A percentile compares a stretch with the other conserved stretches of the same genome.
Evolutionary conservation across 1,140 invertebrate genomes (phyloP).

Genomic region (Nasonia longicornis): DNA sequence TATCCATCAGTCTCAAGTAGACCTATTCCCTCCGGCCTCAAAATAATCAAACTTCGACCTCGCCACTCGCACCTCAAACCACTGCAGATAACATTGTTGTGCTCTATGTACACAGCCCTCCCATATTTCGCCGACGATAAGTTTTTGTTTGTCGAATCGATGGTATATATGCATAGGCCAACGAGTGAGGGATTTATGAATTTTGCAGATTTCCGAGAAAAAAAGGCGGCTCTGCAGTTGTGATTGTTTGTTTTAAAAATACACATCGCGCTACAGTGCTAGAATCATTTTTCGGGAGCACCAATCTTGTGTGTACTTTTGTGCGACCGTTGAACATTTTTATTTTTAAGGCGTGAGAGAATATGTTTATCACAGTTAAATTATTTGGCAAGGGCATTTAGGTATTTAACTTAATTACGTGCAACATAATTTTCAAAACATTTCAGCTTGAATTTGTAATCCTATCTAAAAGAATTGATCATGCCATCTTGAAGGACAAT

Average conservation of each 20-base stretch:
- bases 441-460: no score
- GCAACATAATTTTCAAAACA: no score
- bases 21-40: background rate
- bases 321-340: background rate
- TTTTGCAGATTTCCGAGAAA: background rate
- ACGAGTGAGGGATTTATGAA: background rate
- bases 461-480: no score
- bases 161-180: background rate
- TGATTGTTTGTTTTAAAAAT: constrained; percentile 10
- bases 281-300: background rate
- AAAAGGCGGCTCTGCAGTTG: background rate
- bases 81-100: constrained; percentile 17
- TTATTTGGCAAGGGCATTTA: no score
- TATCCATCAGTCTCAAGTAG: background rate
- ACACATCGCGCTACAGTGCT: background rate
- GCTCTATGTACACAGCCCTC: background rate
- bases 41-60: background rate
- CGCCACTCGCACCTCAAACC: background rate
- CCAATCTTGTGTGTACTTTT: background rate
- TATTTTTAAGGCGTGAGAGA: no score
- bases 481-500: no score
- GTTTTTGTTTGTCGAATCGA: constrained; percentile 5
- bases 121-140: constrained; percentile 10
- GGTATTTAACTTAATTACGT: no score
- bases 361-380: no score